Conservation (phyloP, 2,113 vertebrate species). For the Megatriorchis doriae region DNA sequence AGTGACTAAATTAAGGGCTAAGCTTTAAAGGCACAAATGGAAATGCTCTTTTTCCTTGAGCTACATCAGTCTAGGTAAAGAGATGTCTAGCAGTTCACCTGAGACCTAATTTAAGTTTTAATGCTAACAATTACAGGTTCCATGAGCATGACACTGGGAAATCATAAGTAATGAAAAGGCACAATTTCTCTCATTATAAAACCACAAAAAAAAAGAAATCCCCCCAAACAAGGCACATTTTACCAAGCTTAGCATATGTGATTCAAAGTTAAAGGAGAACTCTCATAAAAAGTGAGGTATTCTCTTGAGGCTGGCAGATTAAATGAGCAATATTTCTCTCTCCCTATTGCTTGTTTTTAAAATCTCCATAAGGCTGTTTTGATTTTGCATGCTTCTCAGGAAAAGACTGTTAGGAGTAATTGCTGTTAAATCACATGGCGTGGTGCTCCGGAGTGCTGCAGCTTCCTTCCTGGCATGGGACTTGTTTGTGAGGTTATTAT, state of each 20-base stretch:
- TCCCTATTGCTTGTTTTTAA: not conserved
- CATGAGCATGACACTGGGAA: constrained; percentile 17
- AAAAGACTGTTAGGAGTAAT: constrained; percentile 7
- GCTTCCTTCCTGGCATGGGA: not conserved
- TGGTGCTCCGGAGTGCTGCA: not conserved
- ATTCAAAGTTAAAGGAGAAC: constrained; percentile 9
- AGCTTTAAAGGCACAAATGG: constrained; percentile 23
- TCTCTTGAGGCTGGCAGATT: not conserved
- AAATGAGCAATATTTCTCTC: constrained; percentile 20
- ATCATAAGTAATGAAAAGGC: not conserved
- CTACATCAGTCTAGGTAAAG: not conserved
- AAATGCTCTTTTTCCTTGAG: constrained; percentile 4
- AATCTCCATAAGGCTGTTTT: not conserved
- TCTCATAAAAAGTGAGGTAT: constrained; percentile 25
- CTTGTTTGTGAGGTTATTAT: not conserved
- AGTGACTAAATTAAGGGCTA: constrained; percentile 29
- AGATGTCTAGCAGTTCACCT: constrained; percentile 29
- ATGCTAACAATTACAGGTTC: constrained; percentile 38
- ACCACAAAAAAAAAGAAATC: not conserved
- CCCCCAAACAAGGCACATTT: not conserved
- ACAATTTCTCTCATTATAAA: constrained; percentile 14
- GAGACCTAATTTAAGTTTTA: constrained; percentile 57
- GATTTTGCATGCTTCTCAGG: constrained; percentile 19
- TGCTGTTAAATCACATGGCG: constrained; percentile 2
- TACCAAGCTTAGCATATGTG: not conserved